Base-by-base conservation (phyloP, 2,797 vertebrate species). In the Eulemur coronatus region DNA sequence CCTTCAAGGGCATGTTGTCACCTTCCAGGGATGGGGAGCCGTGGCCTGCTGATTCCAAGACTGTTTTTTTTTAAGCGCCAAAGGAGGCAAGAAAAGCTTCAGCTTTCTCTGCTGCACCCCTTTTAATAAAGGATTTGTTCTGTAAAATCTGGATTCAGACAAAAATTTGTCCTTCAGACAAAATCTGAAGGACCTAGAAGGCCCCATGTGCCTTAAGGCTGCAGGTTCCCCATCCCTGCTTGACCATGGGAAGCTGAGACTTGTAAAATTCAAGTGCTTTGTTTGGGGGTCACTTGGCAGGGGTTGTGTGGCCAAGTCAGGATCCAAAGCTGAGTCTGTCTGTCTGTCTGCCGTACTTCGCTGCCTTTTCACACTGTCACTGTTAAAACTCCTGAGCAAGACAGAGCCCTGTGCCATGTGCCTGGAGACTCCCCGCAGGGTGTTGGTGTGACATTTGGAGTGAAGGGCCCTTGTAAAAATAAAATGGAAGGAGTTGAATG, bases 21-120 rank as follows among this genome's bases (percentile, higher is more conserved):
- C 28, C 15, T 0, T 0, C 7, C 4, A 7, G 30, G 30, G 30
- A 0, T 63, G 61, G 61, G 59, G 30, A 28, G 26, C 57, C 28
- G 57, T 12, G 57, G 10, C 57, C 57, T 12, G 10, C 57, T 59
- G 26, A 59, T 59, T 28, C 28, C 57, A 59, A 59, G 57, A 59
- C 4, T 59, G 26, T 59, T 59, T 11, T 28, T 59, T 59, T 28
- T 59, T 59, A 28, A 59, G 57, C 57, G 28, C 57, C 26, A 59
- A 59, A 28, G 57, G 0, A 59, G 57, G 11, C 57, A 59, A 59
- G 57, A 12, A 59, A 59, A 59, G 24, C 57, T 28, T 59, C 26
- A 59, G 28, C 26, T 22, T 59, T 59, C 57, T 28, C 11, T 28
- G 26, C 57, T 59, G 24, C 57, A 26, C 26, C 26, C 57, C 57